phyloP scores from a whole-genome alignment of 2,888 invertebrate species.

The Thera britannica region DNA sequence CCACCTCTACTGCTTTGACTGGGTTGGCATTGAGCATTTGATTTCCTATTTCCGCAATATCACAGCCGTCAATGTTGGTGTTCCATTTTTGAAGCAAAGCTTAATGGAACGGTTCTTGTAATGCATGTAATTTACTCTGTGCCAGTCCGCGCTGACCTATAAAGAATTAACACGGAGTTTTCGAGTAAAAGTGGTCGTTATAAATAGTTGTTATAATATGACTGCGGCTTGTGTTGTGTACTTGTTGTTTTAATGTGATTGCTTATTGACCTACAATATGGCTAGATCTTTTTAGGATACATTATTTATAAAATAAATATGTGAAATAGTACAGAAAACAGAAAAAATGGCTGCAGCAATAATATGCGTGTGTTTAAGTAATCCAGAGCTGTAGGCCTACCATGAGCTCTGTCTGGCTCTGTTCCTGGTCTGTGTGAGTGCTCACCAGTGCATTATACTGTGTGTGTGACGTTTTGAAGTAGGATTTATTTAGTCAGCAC shows the following conservation, averaged over 20 bases:
- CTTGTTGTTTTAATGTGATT: no score
- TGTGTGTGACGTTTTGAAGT: no score
- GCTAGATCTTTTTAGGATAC: no score
- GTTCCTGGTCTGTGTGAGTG: no score
- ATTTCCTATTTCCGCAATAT: not conserved
- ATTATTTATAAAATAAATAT: no score
- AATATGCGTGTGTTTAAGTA: not conserved
- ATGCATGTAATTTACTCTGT: conserved; percentile 42
- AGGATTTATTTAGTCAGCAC: no score
- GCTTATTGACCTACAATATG: no score
- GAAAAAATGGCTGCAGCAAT: not conserved
- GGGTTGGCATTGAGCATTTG: not conserved
- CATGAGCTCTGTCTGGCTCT: no score
- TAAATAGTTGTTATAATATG: not conserved
- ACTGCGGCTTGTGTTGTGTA: not conserved
- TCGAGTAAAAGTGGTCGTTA: conserved; percentile 7
- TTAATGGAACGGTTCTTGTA: conserved; percentile 31
- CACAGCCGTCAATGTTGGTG: not conserved
- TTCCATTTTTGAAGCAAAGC: conserved; percentile 2
- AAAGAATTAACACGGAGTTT: conserved; percentile 21
- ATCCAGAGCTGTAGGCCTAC: not conserved
- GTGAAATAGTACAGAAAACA: no score
- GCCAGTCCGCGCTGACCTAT: conserved; percentile 25
- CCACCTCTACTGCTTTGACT: no score
- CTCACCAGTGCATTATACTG: no score